These are phyloP conservation scores for Synodontis membranacea DNA, from an alignment of 2,113 vertebrate species.

Conservation along the genomic window DNA sequence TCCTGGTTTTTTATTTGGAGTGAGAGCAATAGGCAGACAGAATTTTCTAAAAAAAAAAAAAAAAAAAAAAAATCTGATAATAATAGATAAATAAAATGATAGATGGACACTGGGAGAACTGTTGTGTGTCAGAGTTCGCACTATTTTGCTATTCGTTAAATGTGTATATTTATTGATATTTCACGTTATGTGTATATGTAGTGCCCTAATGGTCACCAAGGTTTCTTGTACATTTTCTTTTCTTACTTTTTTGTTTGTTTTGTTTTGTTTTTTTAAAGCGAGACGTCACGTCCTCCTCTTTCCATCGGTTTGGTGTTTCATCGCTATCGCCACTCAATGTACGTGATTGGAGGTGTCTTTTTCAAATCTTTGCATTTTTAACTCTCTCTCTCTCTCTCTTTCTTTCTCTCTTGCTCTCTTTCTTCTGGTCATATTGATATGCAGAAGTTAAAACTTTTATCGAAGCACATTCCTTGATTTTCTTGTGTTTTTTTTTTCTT, in stretches of 20 bases:
- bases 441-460: constrained; percentile 61
- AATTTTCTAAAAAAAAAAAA: constrained; percentile 10
- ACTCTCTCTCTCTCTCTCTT: constrained; percentile 48
- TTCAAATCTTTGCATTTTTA: constrained; percentile 52
- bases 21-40: constrained; percentile 31
- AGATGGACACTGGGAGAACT: constrained; percentile 45
- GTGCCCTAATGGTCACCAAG: constrained; percentile 58
- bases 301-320: constrained; percentile 52
- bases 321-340: constrained; percentile 54
- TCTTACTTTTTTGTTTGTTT: not conserved
- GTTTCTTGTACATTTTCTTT: constrained; percentile 51
- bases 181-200: constrained; percentile 65
- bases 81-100: not conserved
- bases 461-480: constrained; percentile 76
- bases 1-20: not conserved
- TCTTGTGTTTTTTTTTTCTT: constrained; percentile 57
- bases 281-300: constrained; percentile 57
- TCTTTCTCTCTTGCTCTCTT: constrained; percentile 40
- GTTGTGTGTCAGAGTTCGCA: constrained; percentile 56
- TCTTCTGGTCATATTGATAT: constrained; percentile 61
- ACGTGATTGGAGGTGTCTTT: constrained; percentile 61
- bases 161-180: constrained; percentile 67
- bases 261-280: constrained; percentile 54
- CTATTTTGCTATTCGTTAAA: constrained; percentile 62
- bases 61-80: constrained; percentile 1